Base-by-base conservation (phyloP, 2,113 vertebrate species). In the Lagenorhynchus albirostris region DNA sequence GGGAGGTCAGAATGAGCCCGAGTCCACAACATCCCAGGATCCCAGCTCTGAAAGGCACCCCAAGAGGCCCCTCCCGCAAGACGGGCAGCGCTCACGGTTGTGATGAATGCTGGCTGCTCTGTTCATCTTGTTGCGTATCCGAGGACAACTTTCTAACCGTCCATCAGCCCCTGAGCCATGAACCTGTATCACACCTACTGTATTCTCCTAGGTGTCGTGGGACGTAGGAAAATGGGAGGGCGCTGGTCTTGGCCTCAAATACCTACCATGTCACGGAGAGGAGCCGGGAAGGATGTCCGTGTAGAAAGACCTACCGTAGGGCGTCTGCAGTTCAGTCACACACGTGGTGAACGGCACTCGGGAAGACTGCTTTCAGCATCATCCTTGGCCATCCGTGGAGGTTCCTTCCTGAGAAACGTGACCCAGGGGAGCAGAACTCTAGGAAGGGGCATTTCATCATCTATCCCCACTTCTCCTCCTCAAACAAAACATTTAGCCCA, bases 401-500 rank as follows among this genome's bases (percentile, higher is more conserved):
- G 2, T 83, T 73, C 83, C 79, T 83, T 55, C 29, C 76, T 83
- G 83, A 92, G 63, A 93, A 92, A 41, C 38, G 47, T 91, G 62
- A 73, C 47, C 67, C 74, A 26, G 11, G 47, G 68, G 44, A 95
- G 50, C 62, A 77, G 58, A 93, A 83, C 83, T 73, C 58, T 74
- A 38, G 44, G 60, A 95, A 93, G 85, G 67, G 77, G 93, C 80
- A 33, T 91, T 88, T 92, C 91, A 53, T 17, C 50, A 60, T 88
- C 68, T 21, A 1, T 17, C 70, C 53, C 71, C n/a, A 31, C 87
- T 85, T 92, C 47, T 89, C 71, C 71, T 86, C 55, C 47, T 88
- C 17, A 26, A 80, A 63, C 91, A 77, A 88, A 92, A 94, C 47
- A 33, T 87, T 74, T 65, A 96, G 58, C 82, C 77, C 79, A 85